Evolutionary conservation across 2,888 invertebrate genomes (phyloP).

Genomic region (Hyalella azteca): DNA sequence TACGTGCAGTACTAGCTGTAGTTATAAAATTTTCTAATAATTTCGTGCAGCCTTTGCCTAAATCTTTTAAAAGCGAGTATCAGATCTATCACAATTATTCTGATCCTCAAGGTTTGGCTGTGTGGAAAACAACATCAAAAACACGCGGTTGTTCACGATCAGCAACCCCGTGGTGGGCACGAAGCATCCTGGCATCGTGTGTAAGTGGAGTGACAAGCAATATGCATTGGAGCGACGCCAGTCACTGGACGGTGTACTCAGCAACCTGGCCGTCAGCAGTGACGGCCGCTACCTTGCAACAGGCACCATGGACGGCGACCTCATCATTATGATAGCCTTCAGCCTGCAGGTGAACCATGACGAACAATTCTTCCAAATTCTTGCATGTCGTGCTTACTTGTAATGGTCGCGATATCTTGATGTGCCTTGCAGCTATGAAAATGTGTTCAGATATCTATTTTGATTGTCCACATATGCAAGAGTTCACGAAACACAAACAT

Average conservation of each 20-base stretch:
- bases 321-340: constrained; percentile 88
- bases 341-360: constrained; percentile 83
- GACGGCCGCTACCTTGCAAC: constrained; percentile 91
- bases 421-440: no score
- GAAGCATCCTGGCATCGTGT: constrained; percentile 70
- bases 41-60: no score
- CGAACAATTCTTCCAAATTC: no score
- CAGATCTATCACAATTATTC: no score
- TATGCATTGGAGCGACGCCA: constrained; percentile 68
- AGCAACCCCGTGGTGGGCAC: constrained; percentile 79
- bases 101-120: constrained; percentile 70
- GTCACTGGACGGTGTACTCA: constrained; percentile 70
- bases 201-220: constrained; percentile 76
- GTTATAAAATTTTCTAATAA: no score
- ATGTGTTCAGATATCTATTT: no score
- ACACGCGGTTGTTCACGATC: constrained; percentile 68
- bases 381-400: no score
- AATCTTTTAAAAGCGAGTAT: no score
- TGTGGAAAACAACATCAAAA: constrained; percentile 72
- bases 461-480: no score
- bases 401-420: no score
- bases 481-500: no score
- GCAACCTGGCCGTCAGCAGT: constrained; percentile 84
- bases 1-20: no score
- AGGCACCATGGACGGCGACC: constrained; percentile 90